phyloP scores from a whole-genome alignment of 2,888 invertebrate species.

The Drosophila kanekoi region DNA sequence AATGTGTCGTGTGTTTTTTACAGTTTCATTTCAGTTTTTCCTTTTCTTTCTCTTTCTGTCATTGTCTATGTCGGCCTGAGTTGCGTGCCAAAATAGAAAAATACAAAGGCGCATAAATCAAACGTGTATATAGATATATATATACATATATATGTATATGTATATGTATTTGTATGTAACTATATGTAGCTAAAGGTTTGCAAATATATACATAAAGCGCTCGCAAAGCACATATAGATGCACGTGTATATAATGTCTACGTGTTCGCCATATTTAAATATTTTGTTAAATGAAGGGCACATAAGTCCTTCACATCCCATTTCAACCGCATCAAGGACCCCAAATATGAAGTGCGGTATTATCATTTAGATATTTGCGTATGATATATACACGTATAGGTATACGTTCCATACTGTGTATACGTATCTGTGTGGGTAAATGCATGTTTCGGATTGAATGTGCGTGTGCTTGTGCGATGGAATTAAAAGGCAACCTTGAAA shows the following conservation, averaged over 20 bases:
- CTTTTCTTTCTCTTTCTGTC: conserved; percentile 9
- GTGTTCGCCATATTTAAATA: conserved; percentile 71
- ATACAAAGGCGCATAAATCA: conserved; percentile 65
- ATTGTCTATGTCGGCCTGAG: conserved; percentile 30
- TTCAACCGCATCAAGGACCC: conserved; percentile 55
- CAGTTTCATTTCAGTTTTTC: conserved; percentile 27
- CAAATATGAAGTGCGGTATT: conserved; percentile 74
- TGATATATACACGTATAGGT: conserved; percentile 33
- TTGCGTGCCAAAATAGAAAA: conserved; percentile 68
- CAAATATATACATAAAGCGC: conserved; percentile 3
- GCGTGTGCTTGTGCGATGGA: conserved; percentile 42
- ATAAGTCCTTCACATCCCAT: conserved; percentile 43
- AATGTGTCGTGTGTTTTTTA: conserved; percentile 43
- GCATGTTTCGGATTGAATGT: conserved; percentile 20
- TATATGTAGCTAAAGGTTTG: conserved; percentile 1
- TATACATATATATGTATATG: conserved; percentile 2
- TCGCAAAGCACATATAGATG: conserved; percentile 8
- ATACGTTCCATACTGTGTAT: conserved; percentile 16
- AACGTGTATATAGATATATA: conserved; percentile 19
- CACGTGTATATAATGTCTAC: conserved; percentile 27
- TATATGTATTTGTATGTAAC: conserved; percentile 10
- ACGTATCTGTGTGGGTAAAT: conserved; percentile 1
- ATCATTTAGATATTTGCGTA: conserved; percentile 71
- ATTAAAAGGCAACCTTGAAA: conserved; percentile 75
- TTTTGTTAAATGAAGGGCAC: conserved; percentile 63